Evolutionary conservation across 2,888 invertebrate genomes (phyloP).

Genomic region (Serrognathus titanus): DNA sequence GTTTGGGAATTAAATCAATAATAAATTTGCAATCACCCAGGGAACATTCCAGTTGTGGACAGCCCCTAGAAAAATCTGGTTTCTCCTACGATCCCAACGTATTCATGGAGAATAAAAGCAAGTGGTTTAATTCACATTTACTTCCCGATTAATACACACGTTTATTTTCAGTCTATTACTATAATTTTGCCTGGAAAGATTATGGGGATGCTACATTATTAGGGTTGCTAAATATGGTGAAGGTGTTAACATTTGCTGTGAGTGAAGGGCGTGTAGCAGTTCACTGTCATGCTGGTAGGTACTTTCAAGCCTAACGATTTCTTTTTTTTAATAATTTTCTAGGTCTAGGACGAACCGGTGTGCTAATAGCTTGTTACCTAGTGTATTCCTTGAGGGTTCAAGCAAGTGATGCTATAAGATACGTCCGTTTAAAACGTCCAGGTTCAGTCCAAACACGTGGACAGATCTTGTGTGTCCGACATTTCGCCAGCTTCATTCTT

Average conservation of each 20-base stretch:
- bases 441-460: conserved; percentile 78
- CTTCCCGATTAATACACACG: no score
- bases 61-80: conserved; percentile 69
- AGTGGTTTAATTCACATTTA: conserved; percentile 40
- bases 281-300: conserved; percentile 82
- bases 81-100: conserved; percentile 81
- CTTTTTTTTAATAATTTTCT: conserved; percentile 26
- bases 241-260: conserved; percentile 80
- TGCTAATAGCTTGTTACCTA: conserved; percentile 81
- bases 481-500: conserved; percentile 76
- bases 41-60: conserved; percentile 85
- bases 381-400: conserved; percentile 73
- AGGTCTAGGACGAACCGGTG: conserved; percentile 82
- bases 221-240: conserved; percentile 84
- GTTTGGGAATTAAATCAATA: conserved; percentile 75
- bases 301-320: neutral
- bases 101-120: conserved; percentile 83
- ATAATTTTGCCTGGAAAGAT: conserved; percentile 86
- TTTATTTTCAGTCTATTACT: conserved; percentile 73
- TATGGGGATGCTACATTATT: conserved; percentile 76
- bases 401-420: conserved; percentile 76
- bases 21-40: conserved; percentile 82
- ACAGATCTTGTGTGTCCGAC: conserved; percentile 77
- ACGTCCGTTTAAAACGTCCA: conserved; percentile 72
- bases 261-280: conserved; percentile 79